Evolutionary conservation across 2,113 vertebrate genomes (phyloP).

Genomic region (Ctenodactylus gundi): DNA sequence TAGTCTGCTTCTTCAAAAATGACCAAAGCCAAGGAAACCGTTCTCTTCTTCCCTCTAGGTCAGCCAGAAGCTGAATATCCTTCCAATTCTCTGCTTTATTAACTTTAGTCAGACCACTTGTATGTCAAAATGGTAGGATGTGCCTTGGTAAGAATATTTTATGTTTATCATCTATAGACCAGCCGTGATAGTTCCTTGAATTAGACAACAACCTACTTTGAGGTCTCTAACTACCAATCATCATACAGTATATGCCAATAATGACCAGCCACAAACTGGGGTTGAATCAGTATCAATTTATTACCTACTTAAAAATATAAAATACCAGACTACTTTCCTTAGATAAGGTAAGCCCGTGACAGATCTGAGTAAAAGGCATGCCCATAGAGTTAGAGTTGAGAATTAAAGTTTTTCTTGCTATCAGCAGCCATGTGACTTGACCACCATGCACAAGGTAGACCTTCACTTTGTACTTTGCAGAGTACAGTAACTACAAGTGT

Average conservation of each 20-base stretch:
- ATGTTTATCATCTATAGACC: not conserved
- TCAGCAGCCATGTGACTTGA: not conserved
- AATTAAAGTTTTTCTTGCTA: not conserved
- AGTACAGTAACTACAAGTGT: not conserved
- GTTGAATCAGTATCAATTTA: not conserved
- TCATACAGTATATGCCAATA: not conserved
- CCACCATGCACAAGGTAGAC: not conserved
- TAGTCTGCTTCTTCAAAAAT: not conserved
- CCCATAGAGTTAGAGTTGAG: not conserved
- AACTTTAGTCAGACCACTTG: not conserved
- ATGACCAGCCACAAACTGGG: not conserved
- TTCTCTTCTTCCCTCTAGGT: not conserved
- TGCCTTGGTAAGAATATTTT: not conserved
- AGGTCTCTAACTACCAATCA: not conserved
- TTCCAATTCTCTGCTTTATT: not conserved
- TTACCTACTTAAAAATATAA: constrained; percentile 9
- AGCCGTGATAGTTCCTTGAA: not conserved
- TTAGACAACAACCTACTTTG: not conserved
- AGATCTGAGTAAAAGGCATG: not conserved
- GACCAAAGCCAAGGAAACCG: not conserved
- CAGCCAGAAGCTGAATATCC: not conserved
- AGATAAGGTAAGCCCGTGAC: not conserved
- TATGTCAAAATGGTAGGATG: not conserved
- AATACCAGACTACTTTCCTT: not conserved
- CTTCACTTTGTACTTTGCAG: not conserved